These are phyloP conservation scores for Gambusia holbrooki DNA, from an alignment of 2,113 vertebrate genomes.

Conservation along the genomic window DNA sequence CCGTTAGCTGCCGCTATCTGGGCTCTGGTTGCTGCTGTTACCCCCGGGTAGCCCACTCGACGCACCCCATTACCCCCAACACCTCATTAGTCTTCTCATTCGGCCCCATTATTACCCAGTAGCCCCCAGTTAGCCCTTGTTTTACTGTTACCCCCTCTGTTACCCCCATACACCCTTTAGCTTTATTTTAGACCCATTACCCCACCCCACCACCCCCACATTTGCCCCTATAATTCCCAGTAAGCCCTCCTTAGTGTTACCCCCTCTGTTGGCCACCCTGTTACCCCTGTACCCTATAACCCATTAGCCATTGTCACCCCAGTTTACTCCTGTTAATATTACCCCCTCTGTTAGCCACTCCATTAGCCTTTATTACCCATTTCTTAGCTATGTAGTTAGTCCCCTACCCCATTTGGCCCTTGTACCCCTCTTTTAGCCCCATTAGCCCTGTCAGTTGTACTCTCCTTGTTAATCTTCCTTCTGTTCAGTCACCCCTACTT, in stretches of 20 bases:
- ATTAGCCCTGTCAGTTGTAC: background rate
- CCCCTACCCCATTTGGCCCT: too few species aligned
- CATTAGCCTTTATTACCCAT: too few species aligned
- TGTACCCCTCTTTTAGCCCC: background rate
- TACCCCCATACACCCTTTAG: background rate
- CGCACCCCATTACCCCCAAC: background rate
- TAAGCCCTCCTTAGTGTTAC: background rate
- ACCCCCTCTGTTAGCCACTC: too few species aligned
- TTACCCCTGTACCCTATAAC: background rate
- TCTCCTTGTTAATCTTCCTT: background rate
- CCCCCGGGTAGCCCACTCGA: background rate
- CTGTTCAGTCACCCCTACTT: background rate
- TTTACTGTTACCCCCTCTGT: background rate
- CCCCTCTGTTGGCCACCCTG: background rate
- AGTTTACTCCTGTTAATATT: too few species aligned
- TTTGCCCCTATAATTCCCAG: background rate
- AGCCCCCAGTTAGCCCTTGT: background rate
- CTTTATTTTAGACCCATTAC: background rate
- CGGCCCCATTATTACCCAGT: conserved; percentile 6
- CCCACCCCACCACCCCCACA: background rate
- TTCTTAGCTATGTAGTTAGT: too few species aligned
- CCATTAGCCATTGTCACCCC: background rate
- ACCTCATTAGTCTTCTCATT: conserved; percentile 5
- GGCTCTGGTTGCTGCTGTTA: too few species aligned
- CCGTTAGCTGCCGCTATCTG: conserved; percentile 35